Evolutionary conservation across 2,113 vertebrate genomes (phyloP).

Genomic region (Petrocephalus microphthalmus): DNA sequence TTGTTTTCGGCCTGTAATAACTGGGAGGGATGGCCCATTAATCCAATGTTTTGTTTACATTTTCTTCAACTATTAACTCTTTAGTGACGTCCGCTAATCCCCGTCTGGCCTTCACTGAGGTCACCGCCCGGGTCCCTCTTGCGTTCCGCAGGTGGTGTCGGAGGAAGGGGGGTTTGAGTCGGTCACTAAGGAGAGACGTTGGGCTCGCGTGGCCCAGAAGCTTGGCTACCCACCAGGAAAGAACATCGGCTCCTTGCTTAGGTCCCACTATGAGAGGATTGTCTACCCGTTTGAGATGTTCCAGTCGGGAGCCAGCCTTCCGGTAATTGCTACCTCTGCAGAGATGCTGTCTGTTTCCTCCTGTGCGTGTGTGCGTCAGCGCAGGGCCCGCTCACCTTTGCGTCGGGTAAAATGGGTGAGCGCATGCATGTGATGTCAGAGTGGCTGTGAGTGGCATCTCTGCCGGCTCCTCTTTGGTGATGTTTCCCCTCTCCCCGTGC

Average conservation of each 20-base stretch:
- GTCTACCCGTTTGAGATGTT: slow-evolving; percentile 95
- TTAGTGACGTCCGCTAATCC: neutral
- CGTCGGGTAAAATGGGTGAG: neutral
- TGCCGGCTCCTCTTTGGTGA: neutral
- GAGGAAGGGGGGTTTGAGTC: slow-evolving; percentile 93
- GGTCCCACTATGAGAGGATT: slow-evolving; percentile 87
- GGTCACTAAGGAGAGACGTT: slow-evolving; percentile 86
- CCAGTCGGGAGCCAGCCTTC: slow-evolving; percentile 78
- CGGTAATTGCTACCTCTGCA: slow-evolving; percentile 62
- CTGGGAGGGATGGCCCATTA: neutral
- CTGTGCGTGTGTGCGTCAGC: neutral
- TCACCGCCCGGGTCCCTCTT: slow-evolving; percentile 1
- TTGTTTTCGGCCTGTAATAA: neutral
- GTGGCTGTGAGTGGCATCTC: neutral
- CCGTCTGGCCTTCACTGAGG: neutral
- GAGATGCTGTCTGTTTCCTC: neutral
- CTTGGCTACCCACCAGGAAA: slow-evolving; percentile 95
- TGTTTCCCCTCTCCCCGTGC: neutral
- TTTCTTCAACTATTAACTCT: neutral
- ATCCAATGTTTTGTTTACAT: neutral
- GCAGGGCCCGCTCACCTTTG: neutral
- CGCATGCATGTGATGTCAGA: neutral
- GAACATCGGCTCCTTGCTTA: slow-evolving; percentile 88
- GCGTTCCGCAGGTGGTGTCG: slow-evolving; percentile 74
- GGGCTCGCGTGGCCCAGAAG: slow-evolving; percentile 88